Evolutionary conservation across 2,888 invertebrate genomes (phyloP), one percentile per base, ranked within the genome.

Genomic region (Notocelia uddmanniana): DNA sequence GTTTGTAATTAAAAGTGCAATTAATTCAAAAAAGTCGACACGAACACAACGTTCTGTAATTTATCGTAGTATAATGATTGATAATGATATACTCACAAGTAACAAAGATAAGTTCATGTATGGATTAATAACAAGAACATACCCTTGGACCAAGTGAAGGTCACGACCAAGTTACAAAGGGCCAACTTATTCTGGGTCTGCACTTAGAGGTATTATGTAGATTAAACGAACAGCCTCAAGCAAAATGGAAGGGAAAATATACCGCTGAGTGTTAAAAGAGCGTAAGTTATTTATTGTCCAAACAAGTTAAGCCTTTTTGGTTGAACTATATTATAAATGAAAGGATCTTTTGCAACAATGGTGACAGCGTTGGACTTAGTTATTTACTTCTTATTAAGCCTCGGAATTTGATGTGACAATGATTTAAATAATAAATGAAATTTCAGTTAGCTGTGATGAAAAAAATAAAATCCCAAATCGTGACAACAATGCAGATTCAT

Each of bases 161-260:
- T 63, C 63, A 69, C 9, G 55, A 15, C 6, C 41, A 8, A 9
- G 48, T 48, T 57, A 63, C 63, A 57, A 50, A 55, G 45, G 55
- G 18, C 58, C 37, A 57, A 57, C 57, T 57, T 69, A 63, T 63
- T 63, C 45, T 57, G 50, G 57, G 69, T 50, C 15, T 69, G 69
- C 63, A 57, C 63, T 69, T 48, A 63, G 31, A 58, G 23, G 58
- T 70, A 70, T 70, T 58, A 70, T 59, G 70, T 70, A 70, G 64
- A 70, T 64, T 48, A 50, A 64, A 64, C 34, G 23, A 50, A 37
- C n/a, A 23, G 55, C 48, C 31, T 41, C 45, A 45, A 57, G 57
- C n/a, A 26, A 62, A 62, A 62, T 62, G 60, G 26, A 62, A 62
- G 48, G 18, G 26, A 62, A 23, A 23, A 62, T 62, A 26, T 62